Evolutionary conservation across 2,888 invertebrate species (phyloP).

Genomic region (Magallana nippona): DNA sequence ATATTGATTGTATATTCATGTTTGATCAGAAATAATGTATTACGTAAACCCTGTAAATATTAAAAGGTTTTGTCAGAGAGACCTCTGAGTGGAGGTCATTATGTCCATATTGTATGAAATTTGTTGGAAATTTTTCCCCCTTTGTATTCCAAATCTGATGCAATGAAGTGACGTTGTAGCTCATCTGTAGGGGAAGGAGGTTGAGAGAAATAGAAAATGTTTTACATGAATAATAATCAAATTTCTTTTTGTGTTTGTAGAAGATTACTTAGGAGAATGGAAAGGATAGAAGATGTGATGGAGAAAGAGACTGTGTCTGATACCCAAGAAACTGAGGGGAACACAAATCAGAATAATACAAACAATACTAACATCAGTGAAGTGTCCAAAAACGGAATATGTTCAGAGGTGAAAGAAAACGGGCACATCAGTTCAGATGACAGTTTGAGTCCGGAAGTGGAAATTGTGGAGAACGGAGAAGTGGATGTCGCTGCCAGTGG

Average conservation of each 20-base stretch:
- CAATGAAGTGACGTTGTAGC: too few species aligned
- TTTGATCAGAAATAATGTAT: not conserved
- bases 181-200: not conserved
- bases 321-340: conserved; percentile 33
- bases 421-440: conserved; percentile 58
- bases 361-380: conserved; percentile 42
- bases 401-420: conserved; percentile 55
- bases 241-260: conserved; percentile 40
- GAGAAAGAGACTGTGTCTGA: conserved; percentile 49
- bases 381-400: conserved; percentile 16
- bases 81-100: too few species aligned
- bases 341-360: conserved; percentile 48
- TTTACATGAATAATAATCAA: not conserved
- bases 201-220: conserved; percentile 1
- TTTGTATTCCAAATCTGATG: too few species aligned
- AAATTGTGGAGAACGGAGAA: conserved; percentile 44
- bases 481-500: conserved; percentile 41
- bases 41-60: not conserved
- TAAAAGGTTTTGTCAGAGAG: too few species aligned
- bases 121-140: too few species aligned
- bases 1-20: not conserved
- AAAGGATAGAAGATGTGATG: conserved; percentile 52
- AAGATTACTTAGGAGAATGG: conserved; percentile 47
- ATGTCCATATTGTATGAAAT: too few species aligned
- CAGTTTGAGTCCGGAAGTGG: conserved; percentile 52